Evolutionary conservation across 2,113 vertebrate genomes (phyloP), one percentile per base, ranked within the genome.

Genomic region (Todiramphus saurophagus): DNA sequence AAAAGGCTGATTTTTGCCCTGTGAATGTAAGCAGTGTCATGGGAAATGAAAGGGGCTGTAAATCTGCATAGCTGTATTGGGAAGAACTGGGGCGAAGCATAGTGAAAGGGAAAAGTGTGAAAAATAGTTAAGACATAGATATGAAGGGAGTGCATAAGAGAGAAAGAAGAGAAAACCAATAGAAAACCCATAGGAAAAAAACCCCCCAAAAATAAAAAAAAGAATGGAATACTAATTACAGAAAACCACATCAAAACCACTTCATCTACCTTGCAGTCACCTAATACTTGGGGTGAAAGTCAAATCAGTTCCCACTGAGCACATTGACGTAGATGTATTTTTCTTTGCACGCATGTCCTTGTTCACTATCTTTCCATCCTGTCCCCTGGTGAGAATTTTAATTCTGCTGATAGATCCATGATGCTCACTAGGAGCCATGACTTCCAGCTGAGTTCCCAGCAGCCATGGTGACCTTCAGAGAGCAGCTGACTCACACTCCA

Each of bases 1-100:
- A 89, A 89, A 85, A 89, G 81, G 67, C 77, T 84, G 83, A 63
- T 43, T 95, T 95, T 89, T 83, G 51, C 56, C 55, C 59, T 46
- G 31, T 69, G 35, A 93, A 20, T 64, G 9, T 87, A 69, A 94
- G 83, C 77, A 84, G 50, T 51, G 77, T 59, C 78, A 30, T 89
- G 87, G 77, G 92, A 96, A 87, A 80, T 63, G 44, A 83, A 94
- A 79, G 18, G 41, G 23, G 20, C 51, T 85, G 50, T 69, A 87
- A 87, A 91, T 89, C 73, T 87, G 63, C 84, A 56, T 66, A 33
- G 66, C 20, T 89, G 6, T 76, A 24, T 21, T 74, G 72, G 53
- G 72, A 78, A 91, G 70, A 86, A 69, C n/a, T 78, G 76, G 44
- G 46, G 46, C 62, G 77, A 72, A 92, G 39, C 43, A 31, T 5